Base-by-base conservation (phyloP, 2,797 vertebrate species). In the Mus spretus region DNA sequence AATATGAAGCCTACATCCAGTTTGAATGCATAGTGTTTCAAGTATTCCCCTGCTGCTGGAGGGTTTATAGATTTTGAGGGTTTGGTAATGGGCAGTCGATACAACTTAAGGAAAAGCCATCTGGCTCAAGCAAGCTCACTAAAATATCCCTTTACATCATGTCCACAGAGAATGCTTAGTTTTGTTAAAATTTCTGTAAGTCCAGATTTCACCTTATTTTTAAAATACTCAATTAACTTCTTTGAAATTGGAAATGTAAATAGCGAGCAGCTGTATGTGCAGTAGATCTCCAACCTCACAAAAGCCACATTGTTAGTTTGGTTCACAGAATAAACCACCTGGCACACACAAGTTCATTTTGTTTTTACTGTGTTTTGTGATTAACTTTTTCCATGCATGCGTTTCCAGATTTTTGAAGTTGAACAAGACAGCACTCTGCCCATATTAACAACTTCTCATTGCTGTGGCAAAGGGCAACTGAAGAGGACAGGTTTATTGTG, bases 191-290 rank as follows among this genome's bases (percentile, higher is more conserved):
- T 95, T 84, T 92, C 74, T 83, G 7, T 55, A 94, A 84, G 57
- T 94, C 67, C 20, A 84, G 77, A 86, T 79, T 90, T 37, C 4
- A 12, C 75, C 50, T 85, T 86, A 74, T 57, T 93, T 96, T 95
- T 78, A 40, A 91, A 94, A 78, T 65, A 77, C 47, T n/a, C 14
- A 17, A 31, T 6, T 78, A 74, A 77, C 28, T 57, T 75, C 50
- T 44, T 90, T 89, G 59, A 90, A 93, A 65, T 77, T 61, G 40
- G n/a, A 91, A 70, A 61, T 87, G 67, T 85, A 77, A 92, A 70
- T 86, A 70, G 14, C 79, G 89, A 84, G 59, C 34, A 78, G 5
- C 47, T 31, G 2, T 22, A 4, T n/a, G 93, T 6, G 47, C 15
- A 20, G 79, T 61, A 50, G 15, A 11, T 63, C 61, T 31, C 81